Evolutionary conservation across 2,113 vertebrate species (phyloP), one percentile per base, ranked within the genome.

Genomic region (Scolopax mira): DNA sequence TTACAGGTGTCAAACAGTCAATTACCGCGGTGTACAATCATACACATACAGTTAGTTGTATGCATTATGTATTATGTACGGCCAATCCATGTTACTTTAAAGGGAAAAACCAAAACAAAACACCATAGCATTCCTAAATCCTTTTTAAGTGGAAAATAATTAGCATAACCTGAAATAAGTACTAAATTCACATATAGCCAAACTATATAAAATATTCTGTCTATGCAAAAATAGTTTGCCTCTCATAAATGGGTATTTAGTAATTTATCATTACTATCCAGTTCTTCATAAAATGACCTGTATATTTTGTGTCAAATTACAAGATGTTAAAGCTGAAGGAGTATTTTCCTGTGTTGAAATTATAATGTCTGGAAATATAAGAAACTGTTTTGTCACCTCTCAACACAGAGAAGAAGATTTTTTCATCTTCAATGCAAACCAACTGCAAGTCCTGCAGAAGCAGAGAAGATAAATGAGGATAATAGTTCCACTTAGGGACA

Each of bases 11-110:
- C 70, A 54, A 7, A 37, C 28, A 58, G 55, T 39, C 8, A 35
- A 7, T 19, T 62, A 64, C 5, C 0, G 0, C 33, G 42, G 18
- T 42, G 19, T 44, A 42, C 24, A 11, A 10, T 23, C 0, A 1
- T 25, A 10, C 0, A 0, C 0, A 1, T 25, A 10, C 0, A 0
- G 18, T 35, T 73, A 33, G 35, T 55, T 41, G 23, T 60, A 15
- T 46, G 31, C 11, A 11, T 25, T 30, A 5, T 49, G 30, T 60
- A 30, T 28, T 35, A 46, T 0, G 1, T 37, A 23, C 39, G 57
- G 33, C 31, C 61, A 57, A 52, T 22, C 35, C 25, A 5, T 13
- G 18, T 41, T 48, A 24, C 33, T 83, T 60, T 74, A 67, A 58
- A 82, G 49, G 18, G 4, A 12, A 62, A 74, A 30, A 30, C 22